Evolutionary conservation across 1,140 invertebrate genomes (phyloP), one percentile per base, ranked within the genome.

Genomic region (Trichonephila clavipes): DNA sequence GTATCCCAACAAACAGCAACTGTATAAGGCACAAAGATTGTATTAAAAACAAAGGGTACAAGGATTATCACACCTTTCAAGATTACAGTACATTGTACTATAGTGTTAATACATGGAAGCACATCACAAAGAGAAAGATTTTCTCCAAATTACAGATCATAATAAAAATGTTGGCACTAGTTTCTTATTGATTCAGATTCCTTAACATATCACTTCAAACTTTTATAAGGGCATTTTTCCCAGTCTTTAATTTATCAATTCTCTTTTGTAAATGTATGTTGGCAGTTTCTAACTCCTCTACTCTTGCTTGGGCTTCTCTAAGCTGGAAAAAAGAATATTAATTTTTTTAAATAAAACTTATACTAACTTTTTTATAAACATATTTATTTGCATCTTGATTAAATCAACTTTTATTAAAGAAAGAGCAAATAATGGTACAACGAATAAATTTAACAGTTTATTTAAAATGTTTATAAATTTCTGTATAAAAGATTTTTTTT

Each of bases 231-330:
- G 72, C 91, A 90, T 64, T 94, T 90, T 92, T 93, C 19, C 77
- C 93, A 96, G 98, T 99, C 97, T 99, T 99, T 95, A 99, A 97
- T 96, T 99, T 99, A 96, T 99, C 99, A 95, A 99, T 96, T 95
- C 99, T 97, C 96, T 98, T 98, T 95, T 99, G 97, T 94, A 99
- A 97, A 96, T 99, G 99, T 95, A 97, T 98, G 96, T 99, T 99
- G 94, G 98, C 97, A 83, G 99, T 99, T 96, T 99, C 98, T 94
- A 99, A 96, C 96, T 99, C 99, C 96, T 99, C 99, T n/a, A 99
- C 97, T 95, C 98, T 97, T 95, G 97, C 98, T 95, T 98, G 97
- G 21, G 98, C 97, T 96, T 99, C 99, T 95, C 99, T 97, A 88
- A 99, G 97, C 99, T 99, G 96, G 90, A 96, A 95, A 94, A 77